Evolutionary conservation across 2,113 vertebrate genomes (phyloP).

Genomic region (Sclerurus mexicanus): DNA sequence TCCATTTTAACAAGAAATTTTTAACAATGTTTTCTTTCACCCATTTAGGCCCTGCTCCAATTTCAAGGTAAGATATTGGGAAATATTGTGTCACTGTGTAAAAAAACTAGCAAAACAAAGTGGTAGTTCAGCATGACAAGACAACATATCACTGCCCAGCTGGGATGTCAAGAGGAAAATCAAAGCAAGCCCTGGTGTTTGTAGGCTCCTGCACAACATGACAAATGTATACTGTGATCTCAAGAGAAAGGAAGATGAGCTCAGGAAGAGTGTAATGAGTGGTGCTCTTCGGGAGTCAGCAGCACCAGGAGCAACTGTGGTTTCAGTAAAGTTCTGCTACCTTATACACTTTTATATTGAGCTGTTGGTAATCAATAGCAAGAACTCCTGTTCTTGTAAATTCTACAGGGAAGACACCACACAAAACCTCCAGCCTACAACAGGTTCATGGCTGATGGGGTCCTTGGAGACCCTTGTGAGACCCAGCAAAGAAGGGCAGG

Average conservation of each 20-base stretch:
- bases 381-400: not conserved
- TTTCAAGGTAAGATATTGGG: not conserved
- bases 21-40: not conserved
- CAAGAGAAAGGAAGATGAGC: not conserved
- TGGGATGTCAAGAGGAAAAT: constrained; percentile 32
- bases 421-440: not conserved
- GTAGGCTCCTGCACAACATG: not conserved
- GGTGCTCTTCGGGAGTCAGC: not conserved
- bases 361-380: not conserved
- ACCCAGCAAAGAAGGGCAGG: not conserved
- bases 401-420: not conserved
- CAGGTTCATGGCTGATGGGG: not conserved
- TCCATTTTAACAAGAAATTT: not conserved
- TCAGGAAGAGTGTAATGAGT: not conserved
- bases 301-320: not conserved
- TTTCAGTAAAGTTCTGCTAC: not conserved
- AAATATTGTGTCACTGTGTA: not conserved
- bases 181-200: not conserved
- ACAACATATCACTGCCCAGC: constrained; percentile 1
- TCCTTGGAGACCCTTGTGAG: not conserved
- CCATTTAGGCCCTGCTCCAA: not conserved
- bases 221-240: not conserved
- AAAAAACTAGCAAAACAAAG: not conserved
- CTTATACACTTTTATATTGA: not conserved
- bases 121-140: not conserved